Base-by-base conservation (phyloP, 2,113 vertebrate genomes). In the Cynopterus brachyotis region DNA sequence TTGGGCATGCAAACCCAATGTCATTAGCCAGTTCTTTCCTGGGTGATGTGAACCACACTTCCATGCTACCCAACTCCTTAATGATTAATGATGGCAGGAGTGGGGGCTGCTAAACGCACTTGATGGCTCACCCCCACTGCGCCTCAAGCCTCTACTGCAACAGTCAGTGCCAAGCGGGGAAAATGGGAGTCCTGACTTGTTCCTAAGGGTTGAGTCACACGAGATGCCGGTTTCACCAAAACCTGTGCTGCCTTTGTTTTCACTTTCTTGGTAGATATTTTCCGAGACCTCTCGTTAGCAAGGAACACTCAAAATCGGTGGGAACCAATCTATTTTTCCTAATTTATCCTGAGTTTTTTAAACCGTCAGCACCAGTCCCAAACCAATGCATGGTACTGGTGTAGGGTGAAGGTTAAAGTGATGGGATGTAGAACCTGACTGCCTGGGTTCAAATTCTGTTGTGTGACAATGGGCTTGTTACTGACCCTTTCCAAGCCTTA, bases 21-120 rank as follows among this genome's bases (percentile, higher is more conserved):
- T 94, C 83, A 83, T 89, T 91, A 92, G 70, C 40, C 45, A 86
- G 7, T 78, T 92, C 45, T 96, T 92, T 64, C 79, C 40, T 40
- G 6, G 32, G 35, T 87, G 53, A 92, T 69, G 89, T 70, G 28
- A 50, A 67, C 87, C 32, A n/a, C 32, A n/a, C 76, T 87, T 94
- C 75, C 94, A 30, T 95, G 80, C 85, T 55, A 50, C 73, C 60
- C 2, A 2, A 70, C 66, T 88, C 70, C 30, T 92, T 95, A 79
- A 50, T 40, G 89, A 35, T 37, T 97, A 95, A 89, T 73, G 91
- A 96, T 19, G 64, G 85, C 47, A 64, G 70, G 40, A 78, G 60
- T 26, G 4, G 47, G 69, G 95, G 35, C 75, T 87, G 73, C 66
- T 95, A 50, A 87, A 42, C 45, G 73, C 2, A 22, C 45, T 90